Conservation (phyloP, 2,888 invertebrate genomes). For the Synergus laeviventris region DNA sequence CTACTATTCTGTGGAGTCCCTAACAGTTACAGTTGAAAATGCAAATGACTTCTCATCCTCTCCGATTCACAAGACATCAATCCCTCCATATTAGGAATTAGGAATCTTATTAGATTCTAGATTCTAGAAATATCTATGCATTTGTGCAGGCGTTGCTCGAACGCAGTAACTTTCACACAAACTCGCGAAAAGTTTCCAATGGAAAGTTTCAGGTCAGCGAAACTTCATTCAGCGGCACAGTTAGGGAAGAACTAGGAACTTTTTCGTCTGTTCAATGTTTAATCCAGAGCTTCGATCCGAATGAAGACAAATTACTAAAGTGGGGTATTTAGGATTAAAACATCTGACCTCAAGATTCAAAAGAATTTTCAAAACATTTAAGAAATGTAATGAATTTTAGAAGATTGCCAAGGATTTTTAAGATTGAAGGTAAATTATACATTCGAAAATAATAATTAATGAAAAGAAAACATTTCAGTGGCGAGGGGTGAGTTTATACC, state of each 20-base stretch:
- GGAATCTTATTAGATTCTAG: conserved; percentile 5
- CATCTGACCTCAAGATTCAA: too few relatives aligned
- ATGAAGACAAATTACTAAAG: background rate
- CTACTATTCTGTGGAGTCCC: conserved; percentile 22
- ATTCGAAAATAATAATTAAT: too few relatives aligned
- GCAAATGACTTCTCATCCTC: conserved; percentile 43
- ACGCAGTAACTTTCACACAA: conserved; percentile 56
- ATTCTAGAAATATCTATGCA: conserved; percentile 32
- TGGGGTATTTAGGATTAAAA: too few relatives aligned
- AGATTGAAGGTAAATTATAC: too few relatives aligned
- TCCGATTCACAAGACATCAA: background rate
- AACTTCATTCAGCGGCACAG: conserved; percentile 13
- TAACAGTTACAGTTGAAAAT: conserved; percentile 44
- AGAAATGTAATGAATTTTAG: too few relatives aligned
- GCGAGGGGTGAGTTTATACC: too few relatives aligned
- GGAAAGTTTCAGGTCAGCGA: conserved; percentile 56
- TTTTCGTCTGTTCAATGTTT: conserved; percentile 22
- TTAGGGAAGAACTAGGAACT: background rate
- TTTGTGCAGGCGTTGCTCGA: background rate
- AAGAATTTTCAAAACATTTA: too few relatives aligned
- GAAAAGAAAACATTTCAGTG: too few relatives aligned
- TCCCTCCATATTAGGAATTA: conserved; percentile 12
- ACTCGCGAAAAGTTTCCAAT: conserved; percentile 58
- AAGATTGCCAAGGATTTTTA: too few relatives aligned
- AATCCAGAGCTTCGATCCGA: background rate